Evolutionary conservation across 2,888 invertebrate genomes (phyloP).

Genomic region (Agonopterix subpropinquella): DNA sequence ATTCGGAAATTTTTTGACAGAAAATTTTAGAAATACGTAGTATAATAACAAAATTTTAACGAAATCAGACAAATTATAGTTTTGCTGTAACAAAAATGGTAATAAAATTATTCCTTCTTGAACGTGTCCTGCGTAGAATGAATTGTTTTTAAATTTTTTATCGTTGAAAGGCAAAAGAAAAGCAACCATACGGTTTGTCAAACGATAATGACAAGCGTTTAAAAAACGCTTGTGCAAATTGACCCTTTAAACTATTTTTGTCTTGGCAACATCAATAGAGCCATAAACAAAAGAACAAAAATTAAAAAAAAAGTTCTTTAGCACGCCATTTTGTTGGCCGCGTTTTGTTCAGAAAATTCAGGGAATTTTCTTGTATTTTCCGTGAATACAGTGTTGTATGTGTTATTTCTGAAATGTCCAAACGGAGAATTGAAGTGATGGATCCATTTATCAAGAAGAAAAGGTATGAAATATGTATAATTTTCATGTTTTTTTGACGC

Average conservation of each 20-base stretch:
- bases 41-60: too few relatives aligned
- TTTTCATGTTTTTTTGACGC: constrained; percentile 18
- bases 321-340: constrained; percentile 61
- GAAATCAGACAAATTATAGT: too few relatives aligned
- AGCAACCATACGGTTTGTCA: too few relatives aligned
- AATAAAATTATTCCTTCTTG: too few relatives aligned
- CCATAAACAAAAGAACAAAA: constrained; percentile 12
- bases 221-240: constrained; percentile 4
- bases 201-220: neutral
- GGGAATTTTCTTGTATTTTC: constrained; percentile 26
- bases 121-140: too few relatives aligned
- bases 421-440: constrained; percentile 89
- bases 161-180: too few relatives aligned
- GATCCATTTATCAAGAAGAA: constrained; percentile 88
- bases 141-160: too few relatives aligned
- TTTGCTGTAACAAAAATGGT: too few relatives aligned
- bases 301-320: constrained; percentile 14
- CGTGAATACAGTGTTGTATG: constrained; percentile 34
- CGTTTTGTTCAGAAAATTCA: constrained; percentile 32
- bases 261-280: constrained; percentile 2
- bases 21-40: too few relatives aligned
- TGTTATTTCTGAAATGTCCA: constrained; percentile 78
- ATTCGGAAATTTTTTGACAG: too few relatives aligned
- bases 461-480: constrained; percentile 67
- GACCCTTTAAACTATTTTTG: neutral